Evolutionary conservation across 2,888 invertebrate genomes (phyloP).

Genomic region (Hypolimnas misippus): DNA sequence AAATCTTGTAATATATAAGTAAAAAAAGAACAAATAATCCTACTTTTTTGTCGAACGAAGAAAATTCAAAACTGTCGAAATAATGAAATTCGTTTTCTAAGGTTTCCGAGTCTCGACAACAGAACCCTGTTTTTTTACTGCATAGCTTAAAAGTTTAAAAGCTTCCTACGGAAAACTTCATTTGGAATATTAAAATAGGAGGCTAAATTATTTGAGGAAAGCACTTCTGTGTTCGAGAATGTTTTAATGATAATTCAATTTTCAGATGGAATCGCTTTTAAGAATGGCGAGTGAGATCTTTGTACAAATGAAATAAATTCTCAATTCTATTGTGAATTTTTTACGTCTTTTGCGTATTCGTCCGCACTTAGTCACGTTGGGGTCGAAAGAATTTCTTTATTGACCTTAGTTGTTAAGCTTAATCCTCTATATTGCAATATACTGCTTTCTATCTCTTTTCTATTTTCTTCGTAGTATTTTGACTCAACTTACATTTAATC

Average conservation of each 20-base stretch:
- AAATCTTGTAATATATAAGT: too few species aligned
- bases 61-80: too few species aligned
- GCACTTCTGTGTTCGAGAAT: constrained; percentile 44
- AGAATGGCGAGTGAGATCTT: constrained; percentile 29
- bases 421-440: too few species aligned
- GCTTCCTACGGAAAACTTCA: constrained; percentile 32
- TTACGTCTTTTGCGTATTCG: not conserved
- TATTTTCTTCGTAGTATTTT: not conserved
- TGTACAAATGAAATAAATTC: constrained; percentile 2
- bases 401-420: not conserved
- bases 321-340: constrained; percentile 2
- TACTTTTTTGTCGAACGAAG: too few species aligned
- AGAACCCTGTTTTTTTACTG: not conserved
- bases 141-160: constrained; percentile 24
- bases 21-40: too few species aligned
- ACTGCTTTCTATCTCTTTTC: not conserved
- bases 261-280: constrained; percentile 36
- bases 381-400: constrained; percentile 8
- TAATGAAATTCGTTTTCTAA: not conserved
- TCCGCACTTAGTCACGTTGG: not conserved
- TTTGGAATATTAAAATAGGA: constrained; percentile 46
- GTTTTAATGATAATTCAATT: constrained; percentile 51
- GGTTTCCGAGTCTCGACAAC: not conserved
- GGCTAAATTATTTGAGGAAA: constrained; percentile 43
- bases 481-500: too few species aligned